Evolutionary conservation across 2,888 invertebrate species (phyloP).

Genomic region (Lysandra coridon): DNA sequence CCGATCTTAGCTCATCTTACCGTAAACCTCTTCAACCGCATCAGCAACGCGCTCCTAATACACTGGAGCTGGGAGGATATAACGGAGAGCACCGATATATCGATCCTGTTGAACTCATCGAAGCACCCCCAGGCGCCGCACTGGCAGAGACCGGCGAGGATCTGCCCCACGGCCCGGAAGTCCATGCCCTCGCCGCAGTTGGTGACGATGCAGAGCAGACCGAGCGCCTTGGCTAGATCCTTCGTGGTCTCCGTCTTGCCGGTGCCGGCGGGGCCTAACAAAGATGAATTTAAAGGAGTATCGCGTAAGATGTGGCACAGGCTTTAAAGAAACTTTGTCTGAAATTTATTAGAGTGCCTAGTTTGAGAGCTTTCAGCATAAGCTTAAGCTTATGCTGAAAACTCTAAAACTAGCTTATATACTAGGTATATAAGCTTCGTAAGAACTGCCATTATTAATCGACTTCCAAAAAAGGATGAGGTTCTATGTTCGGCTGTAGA

Average conservation of each 20-base stretch:
- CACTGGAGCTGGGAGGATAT: constrained; percentile 96
- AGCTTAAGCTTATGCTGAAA: too few relatives aligned
- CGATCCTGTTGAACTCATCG: constrained; percentile 96
- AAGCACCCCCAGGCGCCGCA: constrained; percentile 98
- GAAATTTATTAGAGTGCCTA: too few relatives aligned
- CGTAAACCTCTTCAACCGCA: constrained; percentile 87
- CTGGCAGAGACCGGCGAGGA: constrained; percentile 88
- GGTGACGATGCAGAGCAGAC: constrained; percentile 90
- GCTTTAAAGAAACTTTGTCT: too few relatives aligned
- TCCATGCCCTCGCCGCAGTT: constrained; percentile 98
- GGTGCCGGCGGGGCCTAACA: constrained; percentile 86
- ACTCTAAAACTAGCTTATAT: too few relatives aligned
- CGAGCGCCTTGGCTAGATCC: constrained; percentile 94
- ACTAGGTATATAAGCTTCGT: too few relatives aligned
- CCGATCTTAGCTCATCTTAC: constrained; percentile 66
- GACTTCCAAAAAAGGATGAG: too few relatives aligned
- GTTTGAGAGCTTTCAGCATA: too few relatives aligned
- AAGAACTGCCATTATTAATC: too few relatives aligned
- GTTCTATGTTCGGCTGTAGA: too few relatives aligned
- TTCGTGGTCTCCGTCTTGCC: constrained; percentile 96
- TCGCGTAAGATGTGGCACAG: too few relatives aligned
- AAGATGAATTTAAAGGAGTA: too few relatives aligned
- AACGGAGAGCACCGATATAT: constrained; percentile 94
- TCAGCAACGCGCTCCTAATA: constrained; percentile 90
- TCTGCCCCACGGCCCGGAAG: constrained; percentile 85